Evolutionary conservation across 2,888 invertebrate species (phyloP), one percentile per base, ranked within the genome.

Genomic region (Yponomeuta sedellus): DNA sequence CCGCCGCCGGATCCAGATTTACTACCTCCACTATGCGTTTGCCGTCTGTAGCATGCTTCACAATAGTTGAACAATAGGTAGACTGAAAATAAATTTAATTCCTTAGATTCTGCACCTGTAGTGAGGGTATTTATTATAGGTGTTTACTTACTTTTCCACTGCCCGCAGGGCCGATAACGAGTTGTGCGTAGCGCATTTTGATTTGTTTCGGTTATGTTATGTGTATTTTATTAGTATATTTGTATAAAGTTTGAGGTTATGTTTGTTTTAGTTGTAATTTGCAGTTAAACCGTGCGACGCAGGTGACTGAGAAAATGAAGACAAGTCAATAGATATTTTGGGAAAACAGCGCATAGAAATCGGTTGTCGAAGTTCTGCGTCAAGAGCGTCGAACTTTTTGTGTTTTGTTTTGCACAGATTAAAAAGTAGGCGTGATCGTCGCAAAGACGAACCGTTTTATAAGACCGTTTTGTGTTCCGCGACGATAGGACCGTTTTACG

Each of bases 1-100:
- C 99, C 0, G 99, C 99, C 0, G 99, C 99, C 0, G 99, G 99
- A 85, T 99, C 99, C 68, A 99, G 91, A 91, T 99, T 99, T 0
- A 99, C 96, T 0, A 99, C 95, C 70, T 97, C 95, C 16, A 98
- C 93, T 0, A 92, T 91, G 70, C 98, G 93, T 67, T 95, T 94
- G 0, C 93, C 85, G 70, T 95, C 95, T 67, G 94, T 93, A 11
- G 95, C 97, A 86, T 99, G 98, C 76, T 95, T 95, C 69, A 96
- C 96, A 81, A 99, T 93, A 0, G 95, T 94, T 52, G 95, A 94
- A 84, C 99, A 99, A 82, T 98, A 99, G 0, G 98, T 98, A 0
- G 98, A 98, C 97, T 98, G 78, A 25, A 86, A 88, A 68, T 69
- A 66, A 28, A 28, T 64, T 44, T 22, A 59, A 28, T 65, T 52